Percentiles rank a stretch among this genome's conserved stretches.
These are phyloP conservation scores for Camponotus vicinus DNA, from an alignment of 1,140 invertebrate species.

Conservation along the genomic window DNA sequence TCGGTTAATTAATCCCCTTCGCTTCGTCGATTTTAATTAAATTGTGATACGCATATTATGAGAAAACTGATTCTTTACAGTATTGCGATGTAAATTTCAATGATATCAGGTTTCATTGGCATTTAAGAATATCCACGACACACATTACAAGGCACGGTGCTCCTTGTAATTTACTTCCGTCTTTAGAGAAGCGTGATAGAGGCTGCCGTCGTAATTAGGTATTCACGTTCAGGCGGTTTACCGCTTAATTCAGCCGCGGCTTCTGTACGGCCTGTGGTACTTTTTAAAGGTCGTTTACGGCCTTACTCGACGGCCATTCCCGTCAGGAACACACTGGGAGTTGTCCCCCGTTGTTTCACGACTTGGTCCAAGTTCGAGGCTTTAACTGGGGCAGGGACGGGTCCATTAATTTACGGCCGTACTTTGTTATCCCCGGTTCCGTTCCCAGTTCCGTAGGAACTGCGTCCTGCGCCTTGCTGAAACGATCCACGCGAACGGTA, in stretches of 20 bases:
- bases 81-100: conserved; percentile 4
- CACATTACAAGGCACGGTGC: not conserved
- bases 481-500: conserved; percentile 14
- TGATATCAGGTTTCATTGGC: not conserved
- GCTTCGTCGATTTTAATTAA: conserved; percentile 14
- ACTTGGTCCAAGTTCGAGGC: conserved; percentile 77
- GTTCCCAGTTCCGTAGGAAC: conserved; percentile 72
- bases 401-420: conserved; percentile 81
- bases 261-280: conserved; percentile 28
- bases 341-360: conserved; percentile 70
- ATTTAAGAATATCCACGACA: not conserved
- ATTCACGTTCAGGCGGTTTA: conserved; percentile 14
- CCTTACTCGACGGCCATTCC: conserved; percentile 63
- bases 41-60: not conserved
- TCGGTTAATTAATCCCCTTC: not conserved
- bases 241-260: conserved; percentile 46
- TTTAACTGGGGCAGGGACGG: conserved; percentile 75
- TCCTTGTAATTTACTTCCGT: not conserved
- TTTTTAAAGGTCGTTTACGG: conserved; percentile 72
- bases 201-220: conserved; percentile 43
- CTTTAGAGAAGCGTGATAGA: conserved; percentile 14
- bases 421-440: conserved; percentile 80
- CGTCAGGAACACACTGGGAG: conserved; percentile 68
- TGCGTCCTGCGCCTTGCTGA: not conserved
- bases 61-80: not conserved